These are phyloP conservation scores for Sebastes vulpes DNA, from an alignment of 2,797 vertebrate species.

Conservation along the genomic window DNA sequence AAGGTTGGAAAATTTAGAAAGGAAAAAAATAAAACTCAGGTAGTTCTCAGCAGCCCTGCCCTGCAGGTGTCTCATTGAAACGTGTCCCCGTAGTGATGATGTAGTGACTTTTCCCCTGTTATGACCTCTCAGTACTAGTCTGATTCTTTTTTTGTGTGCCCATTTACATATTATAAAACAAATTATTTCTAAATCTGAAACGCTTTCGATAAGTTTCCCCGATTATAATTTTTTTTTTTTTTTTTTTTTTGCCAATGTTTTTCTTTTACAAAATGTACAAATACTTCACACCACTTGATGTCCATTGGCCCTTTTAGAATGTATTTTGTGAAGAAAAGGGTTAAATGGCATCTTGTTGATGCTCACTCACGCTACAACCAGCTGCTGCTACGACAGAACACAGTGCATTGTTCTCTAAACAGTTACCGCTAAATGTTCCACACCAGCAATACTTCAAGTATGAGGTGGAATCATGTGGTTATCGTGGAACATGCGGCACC, in stretches of 20 bases:
- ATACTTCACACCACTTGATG: constrained; percentile 69
- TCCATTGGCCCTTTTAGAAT: constrained; percentile 82
- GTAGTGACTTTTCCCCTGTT: constrained; percentile 74
- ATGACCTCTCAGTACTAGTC: constrained; percentile 82
- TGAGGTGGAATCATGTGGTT: constrained; percentile 9
- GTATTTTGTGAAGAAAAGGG: constrained; percentile 86
- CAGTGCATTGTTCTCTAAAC: neutral
- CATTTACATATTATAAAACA: constrained; percentile 75
- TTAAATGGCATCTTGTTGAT: constrained; percentile 59
- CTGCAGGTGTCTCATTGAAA: constrained; percentile 90
- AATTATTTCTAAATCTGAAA: constrained; percentile 77
- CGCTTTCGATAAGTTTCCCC: constrained; percentile 76
- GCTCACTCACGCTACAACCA: constrained; percentile 28
- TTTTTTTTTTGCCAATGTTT: constrained; percentile 13
- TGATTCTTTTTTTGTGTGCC: constrained; percentile 69
- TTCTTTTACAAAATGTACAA: constrained; percentile 71
- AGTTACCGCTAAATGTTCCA: constrained; percentile 1
- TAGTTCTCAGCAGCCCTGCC: constrained; percentile 87
- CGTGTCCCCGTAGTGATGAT: constrained; percentile 84
- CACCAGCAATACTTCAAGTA: constrained; percentile 11
- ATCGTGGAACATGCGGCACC: constrained; percentile 1
- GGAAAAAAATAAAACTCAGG: constrained; percentile 89
- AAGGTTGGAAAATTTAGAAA: constrained; percentile 64
- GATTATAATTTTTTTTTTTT: constrained; percentile 27
- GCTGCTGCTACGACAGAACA: constrained; percentile 39